These are phyloP conservation scores for Zaprionus ghesquierei DNA, from an alignment of 1,140 invertebrate genomes.

Conservation along the genomic window DNA sequence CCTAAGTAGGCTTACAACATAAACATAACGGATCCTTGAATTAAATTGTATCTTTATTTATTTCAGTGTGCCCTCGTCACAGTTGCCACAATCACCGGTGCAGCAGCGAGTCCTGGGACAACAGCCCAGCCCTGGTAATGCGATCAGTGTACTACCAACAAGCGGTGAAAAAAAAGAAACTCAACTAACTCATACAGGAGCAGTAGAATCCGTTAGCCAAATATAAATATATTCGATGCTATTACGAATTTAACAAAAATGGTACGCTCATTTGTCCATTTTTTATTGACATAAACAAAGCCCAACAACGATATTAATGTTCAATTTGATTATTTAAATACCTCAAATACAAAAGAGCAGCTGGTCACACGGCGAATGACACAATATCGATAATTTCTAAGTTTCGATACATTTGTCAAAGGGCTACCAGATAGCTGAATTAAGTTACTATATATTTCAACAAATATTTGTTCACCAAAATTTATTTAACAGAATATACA, in stretches of 20 bases:
- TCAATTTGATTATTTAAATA: background rate
- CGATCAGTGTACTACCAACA: constrained; percentile 1
- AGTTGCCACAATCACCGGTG: background rate
- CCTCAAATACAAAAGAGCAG: background rate
- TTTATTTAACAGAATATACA: too few relatives aligned
- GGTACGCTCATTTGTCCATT: background rate
- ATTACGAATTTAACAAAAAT: background rate
- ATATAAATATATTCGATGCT: constrained; percentile 8
- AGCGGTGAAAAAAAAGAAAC: background rate
- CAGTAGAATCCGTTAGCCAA: constrained; percentile 38
- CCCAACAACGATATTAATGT: background rate
- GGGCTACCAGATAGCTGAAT: background rate
- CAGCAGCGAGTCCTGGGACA: background rate
- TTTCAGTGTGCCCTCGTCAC: background rate
- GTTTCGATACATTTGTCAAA: background rate
- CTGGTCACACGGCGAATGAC: constrained; percentile 15
- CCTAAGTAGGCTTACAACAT: constrained; percentile 12
- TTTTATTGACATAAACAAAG: background rate
- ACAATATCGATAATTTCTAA: background rate
- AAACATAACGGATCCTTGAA: background rate
- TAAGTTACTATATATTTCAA: too few relatives aligned
- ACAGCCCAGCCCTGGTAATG: background rate
- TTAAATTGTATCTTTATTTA: background rate
- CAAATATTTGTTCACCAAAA: too few relatives aligned
- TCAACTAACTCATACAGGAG: constrained; percentile 10